Evolutionary conservation across 2,113 vertebrate genomes (phyloP), one percentile per base, ranked within the genome.

Genomic region (Osmerus mordax): DNA sequence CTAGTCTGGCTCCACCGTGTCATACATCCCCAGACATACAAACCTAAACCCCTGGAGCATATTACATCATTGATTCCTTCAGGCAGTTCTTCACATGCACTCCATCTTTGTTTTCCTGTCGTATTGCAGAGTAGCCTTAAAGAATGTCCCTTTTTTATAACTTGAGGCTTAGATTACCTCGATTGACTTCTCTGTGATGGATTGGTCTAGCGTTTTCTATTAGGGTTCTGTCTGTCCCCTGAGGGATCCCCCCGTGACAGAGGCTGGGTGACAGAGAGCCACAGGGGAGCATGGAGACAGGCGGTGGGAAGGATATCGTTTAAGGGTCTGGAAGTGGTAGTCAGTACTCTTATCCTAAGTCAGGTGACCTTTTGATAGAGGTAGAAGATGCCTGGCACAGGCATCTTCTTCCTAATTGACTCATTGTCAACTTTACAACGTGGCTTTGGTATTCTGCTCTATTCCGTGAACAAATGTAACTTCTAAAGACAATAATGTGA

Each of bases 141-240:
- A 73, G 73, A 68, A 69, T 81, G 76, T 78, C 72, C 69, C 70
- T 79, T 79, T 77, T 72, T 61, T 62, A 72, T 63, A 72, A 75
- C 82, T 75, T 72, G 54, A 74, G 87, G 75, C 62, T 88, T 84
- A 79, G 67, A 82, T 89, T 88, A 81, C 78, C 61, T 71, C 58
- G 72, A 80, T 78, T 83, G 84, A 86, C 84, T 83, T 73, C 67
- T 74, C 67, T 71, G 70, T 80, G 61, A 87, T 78, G 85, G 82
- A 80, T 86, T 56, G 52, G 72, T 78, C 77, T 65, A 71, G 71
- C 77, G 69, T 82, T 85, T 86, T 82, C 79, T 83, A 84, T 87
- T 83, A 83, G 74, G 71, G 74, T 81, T 73, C 75, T 81, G 75
- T 81, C 81, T 77, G 79, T 84, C 83, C 83, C 83, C 84, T 77